phyloP scores from a whole-genome alignment of 2,797 vertebrate species.

The Potorous gilbertii region DNA sequence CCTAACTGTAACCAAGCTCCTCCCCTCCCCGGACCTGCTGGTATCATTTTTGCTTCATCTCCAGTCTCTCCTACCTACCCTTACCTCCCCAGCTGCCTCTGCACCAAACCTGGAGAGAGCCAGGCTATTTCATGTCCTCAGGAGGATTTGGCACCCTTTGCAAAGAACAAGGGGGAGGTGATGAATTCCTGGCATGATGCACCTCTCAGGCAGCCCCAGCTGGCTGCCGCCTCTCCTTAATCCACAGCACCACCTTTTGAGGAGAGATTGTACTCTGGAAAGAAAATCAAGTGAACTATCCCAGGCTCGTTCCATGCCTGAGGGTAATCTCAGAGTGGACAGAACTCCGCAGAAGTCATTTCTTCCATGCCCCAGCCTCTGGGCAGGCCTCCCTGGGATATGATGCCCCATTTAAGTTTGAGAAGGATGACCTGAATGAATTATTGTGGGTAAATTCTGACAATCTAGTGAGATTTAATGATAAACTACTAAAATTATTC shows the following conservation, averaged over 20 bases:
- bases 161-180: constrained; percentile 21
- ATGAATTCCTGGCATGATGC: constrained; percentile 12
- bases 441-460: not conserved
- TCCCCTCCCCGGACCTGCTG: not conserved
- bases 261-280: constrained; percentile 65
- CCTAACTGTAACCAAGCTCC: not conserved
- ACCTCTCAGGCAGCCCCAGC: not conserved
- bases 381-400: not conserved
- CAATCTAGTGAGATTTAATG: constrained; percentile 16
- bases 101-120: constrained; percentile 6
- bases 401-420: not conserved
- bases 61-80: not conserved
- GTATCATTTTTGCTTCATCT: not conserved
- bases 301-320: constrained; percentile 22
- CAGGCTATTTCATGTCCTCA: constrained; percentile 29
- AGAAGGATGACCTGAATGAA: not conserved
- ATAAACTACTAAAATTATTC: constrained; percentile 9
- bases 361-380: not conserved
- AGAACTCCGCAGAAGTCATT: not conserved
- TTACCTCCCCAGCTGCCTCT: not conserved
- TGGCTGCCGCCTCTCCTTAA: constrained; percentile 67
- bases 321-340: not conserved
- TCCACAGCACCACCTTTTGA: constrained; percentile 81
- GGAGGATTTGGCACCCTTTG: constrained; percentile 40
- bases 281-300: constrained; percentile 38